A percentile compares a stretch with the other conserved stretches of the same genome.
These are phyloP conservation scores for Spizella passerina DNA, from an alignment of 2,797 vertebrate species.

Conservation along the genomic window DNA sequence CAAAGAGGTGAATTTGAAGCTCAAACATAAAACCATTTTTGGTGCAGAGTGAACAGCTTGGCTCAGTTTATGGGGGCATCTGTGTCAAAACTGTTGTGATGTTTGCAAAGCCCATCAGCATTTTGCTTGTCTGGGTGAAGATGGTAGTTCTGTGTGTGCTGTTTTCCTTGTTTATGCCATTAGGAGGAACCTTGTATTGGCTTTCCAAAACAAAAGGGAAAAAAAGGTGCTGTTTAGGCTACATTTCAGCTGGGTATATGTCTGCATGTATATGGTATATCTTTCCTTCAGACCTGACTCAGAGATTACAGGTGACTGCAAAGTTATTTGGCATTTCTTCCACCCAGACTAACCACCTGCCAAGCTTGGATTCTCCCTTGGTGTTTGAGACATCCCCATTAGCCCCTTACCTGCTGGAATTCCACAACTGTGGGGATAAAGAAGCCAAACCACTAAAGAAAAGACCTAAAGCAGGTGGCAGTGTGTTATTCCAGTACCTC, in stretches of 20 bases:
- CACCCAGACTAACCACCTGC: background rate
- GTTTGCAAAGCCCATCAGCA: background rate
- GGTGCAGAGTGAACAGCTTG: background rate
- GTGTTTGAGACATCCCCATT: background rate
- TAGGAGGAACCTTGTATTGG: background rate
- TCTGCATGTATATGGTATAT: accelerated
- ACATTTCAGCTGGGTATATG: background rate
- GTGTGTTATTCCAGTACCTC: background rate
- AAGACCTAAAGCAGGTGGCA: background rate
- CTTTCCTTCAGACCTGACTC: background rate
- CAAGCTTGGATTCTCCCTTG: background rate
- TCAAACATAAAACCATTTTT: background rate
- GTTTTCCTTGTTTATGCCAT: background rate
- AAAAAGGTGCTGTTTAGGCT: background rate
- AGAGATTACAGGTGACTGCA: background rate
- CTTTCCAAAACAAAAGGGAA: background rate
- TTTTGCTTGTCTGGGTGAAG: background rate
- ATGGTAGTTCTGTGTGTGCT: background rate
- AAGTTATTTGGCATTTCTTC: background rate
- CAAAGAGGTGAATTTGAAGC: background rate
- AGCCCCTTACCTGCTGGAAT: background rate
- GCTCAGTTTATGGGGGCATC: background rate
- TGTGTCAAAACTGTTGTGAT: background rate
- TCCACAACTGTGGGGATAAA: background rate
- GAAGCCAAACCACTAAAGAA: background rate